Conservation (phyloP, 2,888 invertebrate species). For the Blera fallax region DNA sequence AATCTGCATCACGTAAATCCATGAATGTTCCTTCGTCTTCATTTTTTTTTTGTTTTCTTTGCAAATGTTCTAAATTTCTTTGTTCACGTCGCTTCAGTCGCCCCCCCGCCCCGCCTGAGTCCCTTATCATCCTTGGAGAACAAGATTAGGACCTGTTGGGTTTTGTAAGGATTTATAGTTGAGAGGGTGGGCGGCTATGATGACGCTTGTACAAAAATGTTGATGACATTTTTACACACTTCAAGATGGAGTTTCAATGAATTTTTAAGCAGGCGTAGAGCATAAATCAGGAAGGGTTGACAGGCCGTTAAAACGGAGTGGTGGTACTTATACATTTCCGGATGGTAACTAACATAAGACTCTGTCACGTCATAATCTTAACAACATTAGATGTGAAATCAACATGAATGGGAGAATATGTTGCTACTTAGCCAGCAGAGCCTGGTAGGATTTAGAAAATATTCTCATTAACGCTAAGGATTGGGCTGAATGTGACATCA, state of each 20-base stretch:
- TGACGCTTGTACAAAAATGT: slow-evolving; percentile 65
- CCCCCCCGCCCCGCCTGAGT: no score
- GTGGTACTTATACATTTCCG: background rate
- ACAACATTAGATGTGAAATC: background rate
- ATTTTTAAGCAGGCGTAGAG: slow-evolving; percentile 64
- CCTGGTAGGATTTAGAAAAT: no score
- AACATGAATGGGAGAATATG: background rate
- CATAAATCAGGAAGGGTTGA: slow-evolving; percentile 71
- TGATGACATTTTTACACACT: slow-evolving; percentile 72
- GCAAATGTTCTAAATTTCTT: slow-evolving; percentile 62
- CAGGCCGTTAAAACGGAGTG: slow-evolving; percentile 16
- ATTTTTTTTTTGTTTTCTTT: slow-evolving; percentile 24
- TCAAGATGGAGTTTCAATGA: slow-evolving; percentile 63
- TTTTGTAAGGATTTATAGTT: slow-evolving; percentile 66
- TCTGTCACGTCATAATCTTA: slow-evolving; percentile 10
- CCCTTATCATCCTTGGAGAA: slow-evolving; percentile 29
- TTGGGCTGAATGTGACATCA: no score
- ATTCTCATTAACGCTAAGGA: no score
- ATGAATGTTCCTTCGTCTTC: slow-evolving; percentile 71
- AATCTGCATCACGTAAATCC: slow-evolving; percentile 75
- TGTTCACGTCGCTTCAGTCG: slow-evolving; percentile 26
- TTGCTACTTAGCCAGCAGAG: background rate
- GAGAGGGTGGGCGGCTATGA: slow-evolving; percentile 16
- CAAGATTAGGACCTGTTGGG: slow-evolving; percentile 70
- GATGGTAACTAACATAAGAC: background rate